A percentile compares a stretch with the other conserved stretches of the same genome.
phyloP scores from a whole-genome alignment of 2,797 vertebrate species.

The Halcyon smyrnensis region DNA sequence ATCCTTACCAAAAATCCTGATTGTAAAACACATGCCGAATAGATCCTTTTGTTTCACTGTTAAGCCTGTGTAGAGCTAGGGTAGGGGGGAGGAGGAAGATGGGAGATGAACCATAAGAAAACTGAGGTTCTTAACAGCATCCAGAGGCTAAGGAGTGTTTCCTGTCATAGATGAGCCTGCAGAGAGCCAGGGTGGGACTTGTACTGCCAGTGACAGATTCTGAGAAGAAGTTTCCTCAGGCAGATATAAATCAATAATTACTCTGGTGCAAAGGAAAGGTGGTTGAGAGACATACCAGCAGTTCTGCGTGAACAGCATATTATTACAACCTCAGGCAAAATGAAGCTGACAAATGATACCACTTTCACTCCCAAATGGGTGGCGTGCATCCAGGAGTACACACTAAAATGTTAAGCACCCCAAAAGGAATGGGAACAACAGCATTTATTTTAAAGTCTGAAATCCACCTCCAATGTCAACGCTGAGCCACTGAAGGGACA shows the following conservation, averaged over 20 bases:
- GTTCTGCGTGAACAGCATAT: neutral
- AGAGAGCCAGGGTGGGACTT: neutral
- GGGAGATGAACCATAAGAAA: neutral
- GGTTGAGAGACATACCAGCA: neutral
- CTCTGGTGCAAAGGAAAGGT: neutral
- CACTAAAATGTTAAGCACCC: neutral
- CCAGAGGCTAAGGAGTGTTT: neutral
- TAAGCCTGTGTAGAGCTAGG: neutral
- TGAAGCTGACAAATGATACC: neutral
- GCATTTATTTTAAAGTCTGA: neutral
- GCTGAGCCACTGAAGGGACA: neutral
- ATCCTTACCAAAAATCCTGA: neutral
- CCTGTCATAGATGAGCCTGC: neutral
- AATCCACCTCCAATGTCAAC: neutral
- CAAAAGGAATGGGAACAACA: neutral
- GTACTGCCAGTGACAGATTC: neutral
- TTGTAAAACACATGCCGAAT: neutral
- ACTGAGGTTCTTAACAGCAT: neutral
- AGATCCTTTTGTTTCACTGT: neutral
- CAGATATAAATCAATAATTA: conserved; percentile 8
- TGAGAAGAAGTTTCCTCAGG: conserved; percentile 11
- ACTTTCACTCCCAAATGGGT: neutral
- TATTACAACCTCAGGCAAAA: neutral
- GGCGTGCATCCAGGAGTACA: neutral
- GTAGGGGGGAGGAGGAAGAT: neutral